Conservation (phyloP, 2,888 invertebrate species). For the Trisateles emortualis region DNA sequence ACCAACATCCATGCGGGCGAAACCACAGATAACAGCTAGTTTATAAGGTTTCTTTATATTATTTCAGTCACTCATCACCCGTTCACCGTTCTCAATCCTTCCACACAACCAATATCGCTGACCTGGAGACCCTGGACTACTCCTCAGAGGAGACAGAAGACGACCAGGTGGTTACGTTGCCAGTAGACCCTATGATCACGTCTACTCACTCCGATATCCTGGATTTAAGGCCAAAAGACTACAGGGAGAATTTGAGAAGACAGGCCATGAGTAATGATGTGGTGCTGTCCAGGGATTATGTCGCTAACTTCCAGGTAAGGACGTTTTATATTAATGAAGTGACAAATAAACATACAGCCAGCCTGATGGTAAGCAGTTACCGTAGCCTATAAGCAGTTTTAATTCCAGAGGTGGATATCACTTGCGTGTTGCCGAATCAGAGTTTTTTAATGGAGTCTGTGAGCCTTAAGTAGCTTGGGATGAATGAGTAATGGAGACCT, state of each 20-base stretch:
- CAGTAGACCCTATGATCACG: slow-evolving; percentile 75
- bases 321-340: too few species aligned
- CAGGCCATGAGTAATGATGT: slow-evolving; percentile 69
- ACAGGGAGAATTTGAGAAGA: slow-evolving; percentile 54
- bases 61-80: slow-evolving; percentile 80
- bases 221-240: slow-evolving; percentile 65
- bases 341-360: too few species aligned
- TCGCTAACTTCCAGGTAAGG: slow-evolving; percentile 72
- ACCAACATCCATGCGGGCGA: too few species aligned
- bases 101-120: slow-evolving; percentile 80
- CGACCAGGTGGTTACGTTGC: slow-evolving; percentile 63
- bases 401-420: too few species aligned
- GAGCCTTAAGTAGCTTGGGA: too few species aligned
- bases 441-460: too few species aligned
- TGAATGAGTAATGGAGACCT: too few species aligned
- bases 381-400: too few species aligned
- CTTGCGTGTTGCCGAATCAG: too few species aligned
- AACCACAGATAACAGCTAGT: too few species aligned
- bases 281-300: slow-evolving; percentile 68
- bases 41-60: too few species aligned
- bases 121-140: slow-evolving; percentile 71
- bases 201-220: slow-evolving; percentile 79
- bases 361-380: too few species aligned
- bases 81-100: slow-evolving; percentile 84
- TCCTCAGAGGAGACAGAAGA: slow-evolving; percentile 77